These are phyloP conservation scores for Orius laevigatus DNA, from an alignment of 1,140 invertebrate genomes.

Conservation along the genomic window DNA sequence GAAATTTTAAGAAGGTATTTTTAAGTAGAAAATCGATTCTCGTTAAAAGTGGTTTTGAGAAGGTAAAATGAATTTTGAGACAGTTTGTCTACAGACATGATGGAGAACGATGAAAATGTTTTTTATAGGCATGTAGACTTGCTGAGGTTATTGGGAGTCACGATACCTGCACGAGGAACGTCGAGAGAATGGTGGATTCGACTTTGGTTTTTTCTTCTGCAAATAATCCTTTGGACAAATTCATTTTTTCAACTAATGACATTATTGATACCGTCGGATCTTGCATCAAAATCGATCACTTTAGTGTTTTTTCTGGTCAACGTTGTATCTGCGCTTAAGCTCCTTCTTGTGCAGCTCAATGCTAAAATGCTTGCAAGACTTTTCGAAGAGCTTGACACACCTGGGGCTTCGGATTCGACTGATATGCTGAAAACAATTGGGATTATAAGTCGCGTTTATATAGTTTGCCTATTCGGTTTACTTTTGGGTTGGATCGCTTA, in stretches of 20 bases:
- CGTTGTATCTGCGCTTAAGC: background rate
- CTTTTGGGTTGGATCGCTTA: background rate
- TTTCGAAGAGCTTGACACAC: conserved; percentile 6
- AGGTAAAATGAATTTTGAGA: no score
- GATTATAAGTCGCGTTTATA: conserved; percentile 1
- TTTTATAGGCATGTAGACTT: conserved; percentile 5
- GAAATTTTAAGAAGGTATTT: no score
- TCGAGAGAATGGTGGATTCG: background rate
- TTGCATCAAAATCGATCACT: background rate
- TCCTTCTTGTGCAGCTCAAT: conserved; percentile 1
- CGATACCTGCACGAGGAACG: background rate
- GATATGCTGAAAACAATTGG: background rate
- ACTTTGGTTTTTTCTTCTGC: background rate
- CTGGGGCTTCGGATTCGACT: conserved; percentile 8
- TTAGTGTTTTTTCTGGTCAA: conserved; percentile 2
- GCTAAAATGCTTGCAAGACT: background rate
- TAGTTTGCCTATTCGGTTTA: background rate
- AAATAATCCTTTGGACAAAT: background rate
- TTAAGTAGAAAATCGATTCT: no score
- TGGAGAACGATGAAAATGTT: conserved; percentile 2
- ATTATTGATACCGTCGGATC: background rate
- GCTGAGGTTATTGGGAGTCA: background rate
- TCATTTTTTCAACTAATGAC: background rate
- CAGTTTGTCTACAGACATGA: no score
- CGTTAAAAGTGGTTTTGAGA: no score